A percentile compares a stretch with the other conserved stretches of the same genome.
Evolutionary conservation across 1,140 invertebrate species (phyloP).

Genomic region (Diorhabda sublineata): DNA sequence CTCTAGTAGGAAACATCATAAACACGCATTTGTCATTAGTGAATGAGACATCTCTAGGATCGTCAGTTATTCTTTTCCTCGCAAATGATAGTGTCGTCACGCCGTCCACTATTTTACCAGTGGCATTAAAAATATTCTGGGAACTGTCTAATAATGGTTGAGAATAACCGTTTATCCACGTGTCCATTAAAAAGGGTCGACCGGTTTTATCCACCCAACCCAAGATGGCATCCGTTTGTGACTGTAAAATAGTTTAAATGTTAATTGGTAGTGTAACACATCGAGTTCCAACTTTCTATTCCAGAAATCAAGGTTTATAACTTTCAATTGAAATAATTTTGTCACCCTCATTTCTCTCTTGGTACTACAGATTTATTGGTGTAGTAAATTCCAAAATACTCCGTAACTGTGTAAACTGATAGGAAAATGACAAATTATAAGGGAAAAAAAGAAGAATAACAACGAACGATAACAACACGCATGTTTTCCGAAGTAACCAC

Average conservation of each 20-base stretch:
- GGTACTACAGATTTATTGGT: too few species aligned
- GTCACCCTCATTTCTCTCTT: too few species aligned
- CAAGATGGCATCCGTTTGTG: constrained; percentile 77
- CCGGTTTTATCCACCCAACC: constrained; percentile 81
- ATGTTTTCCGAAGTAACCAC: too few species aligned
- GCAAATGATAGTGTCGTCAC: constrained; percentile 75
- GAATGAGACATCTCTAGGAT: constrained; percentile 79
- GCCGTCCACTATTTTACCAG: constrained; percentile 69
- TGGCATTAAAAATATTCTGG: constrained; percentile 71
- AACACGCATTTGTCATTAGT: constrained; percentile 78
- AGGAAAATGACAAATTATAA: too few species aligned
- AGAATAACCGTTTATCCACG: constrained; percentile 76
- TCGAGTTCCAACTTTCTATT: too few species aligned
- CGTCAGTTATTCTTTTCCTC: constrained; percentile 72
- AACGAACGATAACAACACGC: too few species aligned
- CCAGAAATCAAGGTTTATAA: too few species aligned
- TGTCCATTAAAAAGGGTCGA: constrained; percentile 80
- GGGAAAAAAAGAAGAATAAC: too few species aligned
- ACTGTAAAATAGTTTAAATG: constrained; percentile 47
- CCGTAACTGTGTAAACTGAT: too few species aligned
- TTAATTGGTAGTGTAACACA: too few species aligned
- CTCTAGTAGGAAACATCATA: constrained; percentile 83
- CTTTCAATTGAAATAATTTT: too few species aligned
- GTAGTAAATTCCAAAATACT: too few species aligned
- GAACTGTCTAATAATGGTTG: constrained; percentile 70